Base-by-base conservation (phyloP, 2,113 vertebrate genomes). In the Orycteropus afer region DNA sequence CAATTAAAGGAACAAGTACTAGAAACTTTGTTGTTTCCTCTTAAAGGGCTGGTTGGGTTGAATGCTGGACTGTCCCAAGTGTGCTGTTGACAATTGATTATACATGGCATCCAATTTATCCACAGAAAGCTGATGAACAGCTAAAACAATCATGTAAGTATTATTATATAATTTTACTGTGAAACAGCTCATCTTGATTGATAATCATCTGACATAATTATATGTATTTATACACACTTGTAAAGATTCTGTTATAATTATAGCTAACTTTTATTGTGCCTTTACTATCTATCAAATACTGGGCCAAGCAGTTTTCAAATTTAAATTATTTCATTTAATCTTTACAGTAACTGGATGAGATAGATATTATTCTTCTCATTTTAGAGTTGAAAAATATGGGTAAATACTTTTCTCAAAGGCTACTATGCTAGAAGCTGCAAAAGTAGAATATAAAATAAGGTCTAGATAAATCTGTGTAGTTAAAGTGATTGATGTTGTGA, bases 41-140 rank as follows among this genome's bases (percentile, higher is more conserved):
- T 97, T 47, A 67, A 96, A 99, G 99, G 98, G 98, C 98, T 93
- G 99, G 99, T 93, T 99, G 99, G 99, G 99, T 99, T 96, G 99
- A 99, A 93, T 99, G 99, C 98, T 99, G 99, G 99, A 99, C 99
- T 37, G 99, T 99, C 63, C 99, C 99, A 2, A 99, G 99, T 95
- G 99, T 99, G 97, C 85, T 99, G 97, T 99, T 99, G 95, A 99
- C 99, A 69, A 99, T 99, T 67, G 99, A 99, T 97, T 99, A 99
- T 96, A 99, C 99, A 0, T 99, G 99, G 99, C 99, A 99, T 97
- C 99, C 99, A 42, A 99, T 99, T 97, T 99, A 99, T 98, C 99
- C 99, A 61, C 99, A 99, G 97, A 99, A 99, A 97, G 99, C 99
- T 78, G 99, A 99, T 90, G 99, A 99, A 95, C 99, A 99, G 95